Conservation (phyloP, 1,140 invertebrate species). For the Vanessa tameamea region DNA sequence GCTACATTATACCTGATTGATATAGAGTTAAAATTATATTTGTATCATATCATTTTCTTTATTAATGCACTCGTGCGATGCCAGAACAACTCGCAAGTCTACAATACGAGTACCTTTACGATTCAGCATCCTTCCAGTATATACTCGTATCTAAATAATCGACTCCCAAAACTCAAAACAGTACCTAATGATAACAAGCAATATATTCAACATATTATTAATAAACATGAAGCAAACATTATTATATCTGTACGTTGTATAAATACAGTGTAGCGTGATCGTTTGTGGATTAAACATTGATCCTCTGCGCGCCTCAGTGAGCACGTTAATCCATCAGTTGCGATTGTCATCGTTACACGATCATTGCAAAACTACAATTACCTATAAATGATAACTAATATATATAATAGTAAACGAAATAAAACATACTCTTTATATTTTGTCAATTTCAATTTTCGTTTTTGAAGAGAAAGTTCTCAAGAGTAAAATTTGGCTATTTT, state of each 20-base stretch:
- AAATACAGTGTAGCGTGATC: constrained; percentile 19
- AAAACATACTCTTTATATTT: background rate
- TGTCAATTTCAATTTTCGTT: no score
- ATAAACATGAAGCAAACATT: constrained; percentile 18
- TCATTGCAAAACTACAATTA: constrained; percentile 18
- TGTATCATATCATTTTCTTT: no score
- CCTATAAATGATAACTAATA: background rate
- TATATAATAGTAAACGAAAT: background rate
- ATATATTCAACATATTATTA: constrained; percentile 6
- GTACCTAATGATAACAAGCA: background rate
- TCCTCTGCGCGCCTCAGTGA: constrained; percentile 22
- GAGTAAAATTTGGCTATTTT: no score
- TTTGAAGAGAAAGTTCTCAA: no score
- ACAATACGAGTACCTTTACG: no score
- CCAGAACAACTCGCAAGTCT: no score
- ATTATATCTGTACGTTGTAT: constrained; percentile 11
- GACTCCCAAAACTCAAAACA: background rate
- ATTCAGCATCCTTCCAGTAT: no score
- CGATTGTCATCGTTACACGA: constrained; percentile 24
- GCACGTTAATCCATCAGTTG: constrained; percentile 34
- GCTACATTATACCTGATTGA: no score
- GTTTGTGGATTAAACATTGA: constrained; percentile 34
- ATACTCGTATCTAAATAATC: background rate
- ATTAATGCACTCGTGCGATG: no score
- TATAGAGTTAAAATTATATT: no score